Conservation (phyloP, 2,797 vertebrate genomes). For the Sebastes taczanowskii region DNA sequence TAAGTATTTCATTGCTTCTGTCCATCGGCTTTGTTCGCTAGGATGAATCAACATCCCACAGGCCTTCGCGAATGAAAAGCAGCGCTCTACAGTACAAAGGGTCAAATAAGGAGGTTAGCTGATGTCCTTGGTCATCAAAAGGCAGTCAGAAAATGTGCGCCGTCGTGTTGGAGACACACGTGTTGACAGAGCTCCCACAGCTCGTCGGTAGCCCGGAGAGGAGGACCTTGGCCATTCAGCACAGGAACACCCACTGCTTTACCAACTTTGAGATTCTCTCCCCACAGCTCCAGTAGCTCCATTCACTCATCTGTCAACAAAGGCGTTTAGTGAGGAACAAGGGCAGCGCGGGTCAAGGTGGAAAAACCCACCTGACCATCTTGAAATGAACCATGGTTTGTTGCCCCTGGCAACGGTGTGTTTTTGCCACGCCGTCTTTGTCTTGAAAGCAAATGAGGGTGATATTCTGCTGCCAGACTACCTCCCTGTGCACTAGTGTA, state of each 20-base stretch:
- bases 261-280: constrained; percentile 31
- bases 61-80: constrained; percentile 48
- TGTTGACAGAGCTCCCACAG: constrained; percentile 22
- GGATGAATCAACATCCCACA: constrained; percentile 54
- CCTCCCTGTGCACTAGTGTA: neutral
- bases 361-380: constrained; percentile 46
- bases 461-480: neutral
- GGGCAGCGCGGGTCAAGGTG: constrained; percentile 58
- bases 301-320: constrained; percentile 34
- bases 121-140: constrained; percentile 62
- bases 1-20: constrained; percentile 23
- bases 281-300: constrained; percentile 29
- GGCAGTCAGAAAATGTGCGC: constrained; percentile 15
- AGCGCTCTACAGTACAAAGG: constrained; percentile 32
- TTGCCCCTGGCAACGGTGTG: constrained; percentile 37
- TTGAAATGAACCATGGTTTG: constrained; percentile 7
- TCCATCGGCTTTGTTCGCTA: constrained; percentile 51
- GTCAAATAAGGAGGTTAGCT: constrained; percentile 48
- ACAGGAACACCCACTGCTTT: constrained; percentile 42
- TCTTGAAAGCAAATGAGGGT: neutral
- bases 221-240: constrained; percentile 59
- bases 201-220: constrained; percentile 12
- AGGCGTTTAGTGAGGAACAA: constrained; percentile 30
- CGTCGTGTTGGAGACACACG: constrained; percentile 3
- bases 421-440: constrained; percentile 23